These are phyloP conservation scores for Heteropelma amictum DNA, from an alignment of 2,888 invertebrate species.

Conservation along the genomic window DNA sequence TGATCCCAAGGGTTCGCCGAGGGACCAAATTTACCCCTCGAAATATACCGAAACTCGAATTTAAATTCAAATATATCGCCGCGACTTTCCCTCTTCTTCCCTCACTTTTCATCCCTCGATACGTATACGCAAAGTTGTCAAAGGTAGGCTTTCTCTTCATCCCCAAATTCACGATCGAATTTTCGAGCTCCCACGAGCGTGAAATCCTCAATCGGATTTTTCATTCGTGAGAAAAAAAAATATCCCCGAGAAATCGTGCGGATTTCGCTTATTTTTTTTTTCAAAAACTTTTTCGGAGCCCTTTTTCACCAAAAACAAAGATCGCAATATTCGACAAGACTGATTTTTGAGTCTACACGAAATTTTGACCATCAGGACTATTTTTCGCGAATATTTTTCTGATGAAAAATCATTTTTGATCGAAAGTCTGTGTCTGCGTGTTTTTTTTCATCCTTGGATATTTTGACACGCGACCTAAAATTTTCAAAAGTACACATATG, in stretches of 20 bases:
- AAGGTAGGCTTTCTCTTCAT: constrained; percentile 62
- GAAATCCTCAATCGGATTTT: background rate
- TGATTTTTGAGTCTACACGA: no score
- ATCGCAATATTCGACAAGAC: no score
- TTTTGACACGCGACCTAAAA: constrained; percentile 5
- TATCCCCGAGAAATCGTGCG: no score
- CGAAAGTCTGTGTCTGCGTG: background rate
- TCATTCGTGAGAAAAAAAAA: no score
- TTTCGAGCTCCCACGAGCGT: background rate
- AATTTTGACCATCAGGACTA: no score
- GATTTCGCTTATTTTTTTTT: no score
- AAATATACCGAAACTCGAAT: constrained; percentile 65
- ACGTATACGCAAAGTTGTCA: constrained; percentile 64
- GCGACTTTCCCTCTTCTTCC: constrained; percentile 38
- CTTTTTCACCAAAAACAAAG: no score
- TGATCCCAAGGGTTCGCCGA: constrained; percentile 61
- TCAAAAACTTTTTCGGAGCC: no score
- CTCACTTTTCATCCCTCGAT: constrained; percentile 42
- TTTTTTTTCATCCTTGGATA: background rate
- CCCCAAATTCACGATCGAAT: background rate
- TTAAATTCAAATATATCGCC: constrained; percentile 74
- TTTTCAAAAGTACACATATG: constrained; percentile 45
- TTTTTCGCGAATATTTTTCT: no score
- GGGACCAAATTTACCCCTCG: constrained; percentile 54
- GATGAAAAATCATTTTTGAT: no score